Evolutionary conservation across 1,140 invertebrate species (phyloP), one percentile per base, ranked within the genome.

Genomic region (Steinernema feltiae): DNA sequence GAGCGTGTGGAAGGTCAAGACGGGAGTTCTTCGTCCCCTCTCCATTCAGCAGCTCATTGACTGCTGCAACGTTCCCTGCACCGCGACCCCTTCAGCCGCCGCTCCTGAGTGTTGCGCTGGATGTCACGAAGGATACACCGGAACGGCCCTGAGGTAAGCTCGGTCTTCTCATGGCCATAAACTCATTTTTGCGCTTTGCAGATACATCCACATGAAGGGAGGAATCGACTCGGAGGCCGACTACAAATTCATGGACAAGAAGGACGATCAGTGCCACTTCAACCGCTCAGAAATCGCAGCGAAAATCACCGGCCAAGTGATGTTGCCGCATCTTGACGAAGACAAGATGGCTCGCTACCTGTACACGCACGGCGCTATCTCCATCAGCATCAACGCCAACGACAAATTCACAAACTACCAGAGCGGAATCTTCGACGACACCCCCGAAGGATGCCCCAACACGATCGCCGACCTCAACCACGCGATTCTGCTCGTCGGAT

Each of bases 401-500:
- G 24, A 15, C 12, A 3, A 15, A 3, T 27, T 63, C 15, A 7
- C 12, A 7, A 21, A 63, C 24, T 63, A 63, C 53, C 2, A 63
- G 24, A 63, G 24, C 3, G 53, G 53, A 7, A 63, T 63, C 24
- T 63, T 63, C 24, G 53, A 63, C 24, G 7, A 17, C 2, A 63
- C 53, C 15, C 12, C 12, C 24, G 53, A 63, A 27, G 15, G 24
- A 27, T 63, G 53, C 24, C 53, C 53, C 24, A 27, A 27, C 24
- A 21, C 7, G 7, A 15, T 63, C 53, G 12, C 7, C 7, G 53
- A 63, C 24, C 53, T 63, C 7, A 63, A 63, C 53, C 94, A 97
- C 87, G 92, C 93, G n/a, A 94, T 97, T 0, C 87, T 97, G 73
- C 92, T 92, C 12, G 94, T 97, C 1, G 94, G 94, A 2, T 97